Evolutionary conservation across 2,113 vertebrate species (phyloP), one percentile per base, ranked within the genome.

Genomic region (Corythornis cristatus): DNA sequence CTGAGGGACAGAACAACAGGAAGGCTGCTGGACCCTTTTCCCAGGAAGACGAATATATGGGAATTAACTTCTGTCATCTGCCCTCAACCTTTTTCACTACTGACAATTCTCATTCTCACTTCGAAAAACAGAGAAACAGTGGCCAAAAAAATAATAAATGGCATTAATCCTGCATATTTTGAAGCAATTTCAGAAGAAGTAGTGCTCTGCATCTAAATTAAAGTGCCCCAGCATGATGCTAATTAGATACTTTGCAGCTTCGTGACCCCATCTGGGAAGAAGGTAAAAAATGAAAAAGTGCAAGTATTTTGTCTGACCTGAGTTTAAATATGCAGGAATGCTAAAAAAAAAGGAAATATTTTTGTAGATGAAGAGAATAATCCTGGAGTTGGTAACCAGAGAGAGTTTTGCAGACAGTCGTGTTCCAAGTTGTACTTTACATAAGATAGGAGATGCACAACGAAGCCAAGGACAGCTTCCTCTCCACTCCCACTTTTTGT

Each of bases 61-160:
- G 93, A 96, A 96, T 96, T 92, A 87, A 90, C 57, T 94, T 83
- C 89, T 96, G 91, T 95, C 82, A 88, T 66, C 75, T 89, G 68
- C 82, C 40, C 4, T 93, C 93, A 91, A 92, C 78, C 71, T 86
- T 88, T 80, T 83, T 83, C 7, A 6, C 82, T 81, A 89, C 87
- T 86, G 72, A 95, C 75, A 96, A 95, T 93, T 91, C 91, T 96
- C 93, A 91, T 93, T 96, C 91, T 95, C 91, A 96, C 95, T 93
- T 91, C 1, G 4, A 96, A 70, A 79, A 96, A 90, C 58, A 85
- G 46, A 85, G 91, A 95, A 95, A 89, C 29, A 74, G 68, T 67
- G 2, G 1, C 87, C 50, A 83, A 40, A 48, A 71, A 91, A 85
- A 82, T 33, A 46, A 71, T 89, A 91, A 82, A 90, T 88, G 87